Evolutionary conservation across 1,140 invertebrate species (phyloP).

Genomic region (Matsumurasca onukii): DNA sequence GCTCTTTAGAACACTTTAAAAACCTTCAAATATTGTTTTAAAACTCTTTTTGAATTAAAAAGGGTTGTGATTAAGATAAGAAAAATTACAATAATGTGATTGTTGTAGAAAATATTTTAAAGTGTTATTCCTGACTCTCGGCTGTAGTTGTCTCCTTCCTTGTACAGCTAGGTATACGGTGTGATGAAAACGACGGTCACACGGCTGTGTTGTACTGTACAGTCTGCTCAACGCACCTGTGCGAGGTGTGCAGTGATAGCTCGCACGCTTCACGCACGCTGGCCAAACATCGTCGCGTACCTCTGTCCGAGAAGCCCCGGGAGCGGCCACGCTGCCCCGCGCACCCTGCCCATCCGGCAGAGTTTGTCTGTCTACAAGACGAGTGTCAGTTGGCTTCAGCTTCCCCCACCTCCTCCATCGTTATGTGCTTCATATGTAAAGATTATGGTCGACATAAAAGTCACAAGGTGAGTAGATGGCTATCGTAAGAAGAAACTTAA

Average conservation of each 20-base stretch:
- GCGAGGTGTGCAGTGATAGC: constrained; percentile 56
- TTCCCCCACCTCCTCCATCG: constrained; percentile 44
- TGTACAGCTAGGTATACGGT: constrained; percentile 55
- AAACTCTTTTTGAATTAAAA: too few relatives aligned
- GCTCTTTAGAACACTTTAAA: too few relatives aligned
- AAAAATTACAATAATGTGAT: too few relatives aligned
- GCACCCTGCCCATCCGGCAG: constrained; percentile 59
- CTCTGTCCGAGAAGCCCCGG: constrained; percentile 60
- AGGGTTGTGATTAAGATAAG: too few relatives aligned
- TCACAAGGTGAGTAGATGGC: constrained; percentile 58
- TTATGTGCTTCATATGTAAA: constrained; percentile 65
- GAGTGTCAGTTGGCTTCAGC: constrained; percentile 50
- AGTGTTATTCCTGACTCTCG: too few relatives aligned
- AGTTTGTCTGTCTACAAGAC: constrained; percentile 62
- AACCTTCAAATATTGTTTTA: too few relatives aligned
- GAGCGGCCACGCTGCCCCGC: constrained; percentile 60
- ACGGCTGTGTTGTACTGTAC: constrained; percentile 61
- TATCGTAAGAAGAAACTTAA: background rate
- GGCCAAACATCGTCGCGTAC: constrained; percentile 58
- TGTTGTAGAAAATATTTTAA: too few relatives aligned
- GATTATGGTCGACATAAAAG: constrained; percentile 59
- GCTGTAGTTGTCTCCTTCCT: too few relatives aligned
- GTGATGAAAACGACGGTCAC: constrained; percentile 62
- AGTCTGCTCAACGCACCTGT: constrained; percentile 59
- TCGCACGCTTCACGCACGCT: constrained; percentile 61